Percentiles rank a stretch among this genome's conserved stretches.
These are phyloP conservation scores for Ondatra zibethicus DNA, from an alignment of 2,113 vertebrate species.

Conservation along the genomic window DNA sequence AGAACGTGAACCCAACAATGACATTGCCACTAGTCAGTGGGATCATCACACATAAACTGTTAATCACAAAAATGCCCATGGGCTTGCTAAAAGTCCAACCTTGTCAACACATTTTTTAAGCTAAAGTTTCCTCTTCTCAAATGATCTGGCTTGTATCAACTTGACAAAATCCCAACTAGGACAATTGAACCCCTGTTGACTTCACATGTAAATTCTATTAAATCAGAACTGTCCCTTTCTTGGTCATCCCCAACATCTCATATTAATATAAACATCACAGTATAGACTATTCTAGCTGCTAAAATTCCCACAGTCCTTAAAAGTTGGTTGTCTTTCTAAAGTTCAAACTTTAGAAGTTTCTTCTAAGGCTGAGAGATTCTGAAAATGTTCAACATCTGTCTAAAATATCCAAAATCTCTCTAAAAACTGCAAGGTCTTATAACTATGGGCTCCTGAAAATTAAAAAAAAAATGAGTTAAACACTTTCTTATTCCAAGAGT, in stretches of 20 bases:
- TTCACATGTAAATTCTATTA: not conserved
- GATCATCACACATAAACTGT: not conserved
- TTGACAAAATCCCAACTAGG: not conserved
- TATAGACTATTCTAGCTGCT: not conserved
- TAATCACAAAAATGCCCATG: not conserved
- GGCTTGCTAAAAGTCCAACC: not conserved
- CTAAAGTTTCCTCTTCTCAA: not conserved
- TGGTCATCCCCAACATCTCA: not conserved
- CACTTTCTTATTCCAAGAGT: not conserved
- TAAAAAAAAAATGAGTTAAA: not conserved
- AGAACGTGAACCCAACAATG: not conserved
- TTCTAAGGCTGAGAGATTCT: not conserved
- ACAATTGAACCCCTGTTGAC: not conserved
- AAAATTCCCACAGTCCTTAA: not conserved
- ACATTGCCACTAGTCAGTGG: not conserved
- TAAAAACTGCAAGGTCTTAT: not conserved
- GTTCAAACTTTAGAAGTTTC: not conserved
- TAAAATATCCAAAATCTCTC: not conserved
- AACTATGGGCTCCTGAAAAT: not conserved
- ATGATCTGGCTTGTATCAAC: not conserved
- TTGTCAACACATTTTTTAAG: not conserved
- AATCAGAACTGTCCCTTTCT: not conserved
- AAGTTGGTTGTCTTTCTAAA: not conserved
- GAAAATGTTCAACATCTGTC: not conserved
- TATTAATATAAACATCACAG: no score